phyloP scores from a whole-genome alignment of 2,888 invertebrate species.

The Acholoe squamosa region DNA sequence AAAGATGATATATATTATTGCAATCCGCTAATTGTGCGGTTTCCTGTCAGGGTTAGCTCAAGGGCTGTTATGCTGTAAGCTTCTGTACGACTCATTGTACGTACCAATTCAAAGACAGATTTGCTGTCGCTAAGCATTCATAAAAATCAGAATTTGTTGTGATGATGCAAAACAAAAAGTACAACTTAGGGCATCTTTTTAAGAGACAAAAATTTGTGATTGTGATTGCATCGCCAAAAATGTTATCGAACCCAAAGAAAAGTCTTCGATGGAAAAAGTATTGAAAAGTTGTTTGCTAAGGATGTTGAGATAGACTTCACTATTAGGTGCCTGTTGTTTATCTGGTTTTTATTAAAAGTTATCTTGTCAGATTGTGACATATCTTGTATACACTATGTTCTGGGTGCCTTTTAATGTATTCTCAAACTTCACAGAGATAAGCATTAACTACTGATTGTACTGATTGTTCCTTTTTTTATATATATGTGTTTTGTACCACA shows the following conservation, averaged over 20 bases:
- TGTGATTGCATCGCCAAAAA: not conserved
- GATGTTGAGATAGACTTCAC: not conserved
- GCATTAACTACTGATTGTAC: not conserved
- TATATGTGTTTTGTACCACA: not conserved
- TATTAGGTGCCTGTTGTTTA: not conserved
- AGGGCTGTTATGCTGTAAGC: not conserved
- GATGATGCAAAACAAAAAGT: not conserved
- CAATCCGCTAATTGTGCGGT: not conserved
- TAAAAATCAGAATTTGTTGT: not conserved
- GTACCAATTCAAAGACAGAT: not conserved
- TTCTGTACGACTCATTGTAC: not conserved
- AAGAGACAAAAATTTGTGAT: not conserved
- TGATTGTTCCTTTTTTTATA: not conserved
- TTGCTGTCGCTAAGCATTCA: not conserved
- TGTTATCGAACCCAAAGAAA: not conserved
- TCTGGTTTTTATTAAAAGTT: not conserved
- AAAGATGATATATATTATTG: not conserved
- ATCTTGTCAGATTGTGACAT: not conserved
- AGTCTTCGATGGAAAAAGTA: not conserved
- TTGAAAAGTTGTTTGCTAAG: not conserved
- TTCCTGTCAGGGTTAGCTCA: not conserved
- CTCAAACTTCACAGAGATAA: not conserved
- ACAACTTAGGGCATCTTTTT: not conserved
- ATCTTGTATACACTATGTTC: not conserved
- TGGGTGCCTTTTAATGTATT: conserved; percentile 18